Conservation (phyloP, 2,888 invertebrate genomes). For the Shargacucullia verbasci region DNA sequence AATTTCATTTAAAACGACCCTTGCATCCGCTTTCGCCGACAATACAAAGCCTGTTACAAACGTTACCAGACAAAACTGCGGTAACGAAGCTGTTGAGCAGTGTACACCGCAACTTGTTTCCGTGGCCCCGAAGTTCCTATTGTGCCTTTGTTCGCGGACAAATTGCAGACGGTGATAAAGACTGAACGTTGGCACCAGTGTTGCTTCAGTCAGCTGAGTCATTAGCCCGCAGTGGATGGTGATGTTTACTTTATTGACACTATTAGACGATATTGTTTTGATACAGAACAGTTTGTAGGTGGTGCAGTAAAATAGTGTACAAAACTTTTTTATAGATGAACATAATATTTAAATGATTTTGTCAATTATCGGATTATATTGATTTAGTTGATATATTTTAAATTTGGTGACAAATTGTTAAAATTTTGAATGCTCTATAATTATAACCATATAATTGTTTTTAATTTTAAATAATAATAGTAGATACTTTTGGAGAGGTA, state of each 20-base stretch:
- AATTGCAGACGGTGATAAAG: slow-evolving; percentile 27
- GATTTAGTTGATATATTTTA: too few relatives aligned
- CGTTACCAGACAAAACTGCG: slow-evolving; percentile 25
- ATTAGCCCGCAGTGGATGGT: background rate
- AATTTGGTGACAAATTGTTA: too few relatives aligned
- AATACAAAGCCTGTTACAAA: slow-evolving; percentile 25
- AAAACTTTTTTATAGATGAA: too few relatives aligned
- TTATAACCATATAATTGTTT: too few relatives aligned
- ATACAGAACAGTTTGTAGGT: background rate
- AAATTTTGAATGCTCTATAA: too few relatives aligned
- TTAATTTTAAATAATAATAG: too few relatives aligned
- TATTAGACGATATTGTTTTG: background rate
- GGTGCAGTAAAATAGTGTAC: too few relatives aligned
- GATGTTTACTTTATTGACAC: background rate
- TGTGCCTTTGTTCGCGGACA: slow-evolving; percentile 35
- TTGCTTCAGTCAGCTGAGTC: background rate
- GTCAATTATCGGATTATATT: too few relatives aligned
- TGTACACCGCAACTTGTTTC: slow-evolving; percentile 27
- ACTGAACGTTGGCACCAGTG: slow-evolving; percentile 1
- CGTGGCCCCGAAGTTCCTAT: slow-evolving; percentile 38
- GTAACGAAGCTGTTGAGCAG: slow-evolving; percentile 32
- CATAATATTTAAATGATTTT: too few relatives aligned
- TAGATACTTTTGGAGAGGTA: too few relatives aligned
- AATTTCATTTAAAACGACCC: background rate
- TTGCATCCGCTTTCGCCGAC: slow-evolving; percentile 17